Evolutionary conservation across 2,888 invertebrate genomes (phyloP).

Genomic region (Alentia gelatinosa): DNA sequence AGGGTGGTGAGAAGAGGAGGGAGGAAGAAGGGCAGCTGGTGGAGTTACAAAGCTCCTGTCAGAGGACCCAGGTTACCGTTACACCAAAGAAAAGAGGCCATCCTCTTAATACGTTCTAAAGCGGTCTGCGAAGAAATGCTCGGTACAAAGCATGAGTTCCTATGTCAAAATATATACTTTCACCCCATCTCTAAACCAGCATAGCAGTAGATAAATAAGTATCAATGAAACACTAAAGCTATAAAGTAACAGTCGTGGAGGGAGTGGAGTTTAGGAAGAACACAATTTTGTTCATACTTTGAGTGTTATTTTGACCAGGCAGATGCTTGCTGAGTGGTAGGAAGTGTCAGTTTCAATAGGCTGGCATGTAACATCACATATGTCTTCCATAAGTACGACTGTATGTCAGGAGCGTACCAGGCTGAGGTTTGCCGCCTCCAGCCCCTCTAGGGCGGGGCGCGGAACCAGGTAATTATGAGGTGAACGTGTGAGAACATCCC

Average conservation of each 20-base stretch:
- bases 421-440: background rate
- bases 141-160: background rate
- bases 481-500: background rate
- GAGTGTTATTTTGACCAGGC: no score
- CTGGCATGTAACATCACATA: background rate
- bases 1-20: background rate
- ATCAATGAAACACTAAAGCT: no score
- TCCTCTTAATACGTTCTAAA: background rate
- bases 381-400: background rate
- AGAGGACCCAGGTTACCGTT: background rate
- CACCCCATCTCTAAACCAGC: no score
- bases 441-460: background rate
- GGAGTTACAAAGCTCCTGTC: background rate
- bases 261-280: no score
- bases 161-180: background rate
- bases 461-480: slow-evolving; percentile 16
- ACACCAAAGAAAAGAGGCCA: background rate
- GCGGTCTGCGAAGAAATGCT: background rate
- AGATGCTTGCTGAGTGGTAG: no score
- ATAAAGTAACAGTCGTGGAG: no score
- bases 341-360: background rate
- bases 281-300: no score
- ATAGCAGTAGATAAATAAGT: no score
- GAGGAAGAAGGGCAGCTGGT: background rate
- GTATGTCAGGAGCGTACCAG: background rate